Evolutionary conservation across 2,113 vertebrate species (phyloP), one percentile per base, ranked within the genome.

Genomic region (Aplodontia rufa): DNA sequence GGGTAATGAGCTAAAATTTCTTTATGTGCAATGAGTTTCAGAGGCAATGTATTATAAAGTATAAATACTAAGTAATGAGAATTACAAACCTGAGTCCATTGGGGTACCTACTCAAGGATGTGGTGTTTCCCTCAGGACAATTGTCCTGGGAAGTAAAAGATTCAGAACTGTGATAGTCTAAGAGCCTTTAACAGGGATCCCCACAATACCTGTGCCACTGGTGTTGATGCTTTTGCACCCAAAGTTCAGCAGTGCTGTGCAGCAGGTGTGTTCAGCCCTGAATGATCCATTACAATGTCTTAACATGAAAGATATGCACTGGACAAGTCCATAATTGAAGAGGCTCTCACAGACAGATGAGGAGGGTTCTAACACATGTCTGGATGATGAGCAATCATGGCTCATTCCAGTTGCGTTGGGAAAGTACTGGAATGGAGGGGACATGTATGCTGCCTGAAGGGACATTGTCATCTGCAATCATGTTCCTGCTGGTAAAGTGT

Each of bases 161-260:
- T 4, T 5, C 62, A n/a, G 28, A 71, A 32, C 1, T 10, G 0
- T 17, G 7, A 20, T 20, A 24, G 0, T 45, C 40, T 2, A 42
- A 9, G 28, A 45, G 2, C 20, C 89, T 35, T 49, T 5, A 8
- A 32, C 5, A 5, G 5, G 19, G 53, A 35, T 40, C 3, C 5
- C 24, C 8, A 30, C 1, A 8, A 5, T 10, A 22, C 5, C 8
- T 0, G 12, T 1, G 16, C 1, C 6, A 4, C 42, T 3, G 4
- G 12, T 0, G 2, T 10, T 9, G 1, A 10, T 4, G 51, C 20
- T 26, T 58, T 2, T 3, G 40, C 1, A 5, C 19, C 26, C 14
- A 1, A 17, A 28, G 14, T 10, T n/a, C 35, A 37, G 35, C 40
- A 9, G 28, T 24, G 20, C 0, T 6, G 6, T 8, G 51, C 30